Base-by-base conservation (phyloP, 2,888 invertebrate species). In the Dynastes hyllus region DNA sequence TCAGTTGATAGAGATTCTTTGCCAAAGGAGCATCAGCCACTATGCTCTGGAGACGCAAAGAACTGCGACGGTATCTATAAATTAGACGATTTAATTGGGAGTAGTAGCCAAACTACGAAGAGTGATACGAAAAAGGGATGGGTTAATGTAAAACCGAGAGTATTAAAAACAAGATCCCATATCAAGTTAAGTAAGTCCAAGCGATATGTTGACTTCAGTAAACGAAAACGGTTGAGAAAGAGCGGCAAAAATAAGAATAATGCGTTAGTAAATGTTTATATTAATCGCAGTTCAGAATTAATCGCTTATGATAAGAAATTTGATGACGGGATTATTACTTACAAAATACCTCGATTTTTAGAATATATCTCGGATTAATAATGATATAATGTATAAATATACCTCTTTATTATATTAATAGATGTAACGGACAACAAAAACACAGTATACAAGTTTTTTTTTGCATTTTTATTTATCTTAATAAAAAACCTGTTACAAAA, bases 261-360 rank as follows among this genome's bases (percentile, higher is more conserved):
- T 58, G 77, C 53, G 16, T n/a, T 50, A 22, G 51, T 71, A 45
- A 71, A 55, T 55, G 50, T 65, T 16, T 63, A 22, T 40, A 71
- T 71, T 71, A 63, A 58, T 37, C 76, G 76, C 53, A 78, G 67
- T 61, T 37, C 69, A 3, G 77, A 79, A 50, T 73, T 77, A 58
- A 69, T 80, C 8, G 55, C 65, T 13, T 73, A 75, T 76, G 81
- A 80, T 58, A 63, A 69, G 37, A 76, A 69, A 29, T 79, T 45
- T 71, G 53, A 76, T 53, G 81, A 81, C 67, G 81, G 69, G n/a
- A 77, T 81, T 77, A 69, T 78, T 0, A 79, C 80, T 32, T 67
- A 77, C 55, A 80, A 80, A 77, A 58, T 80, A 53, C 79, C 80
- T 1, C 71, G 53, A 16, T 51, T 78, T 32, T 32, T 71, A 13